Percentiles rank a stretch among this genome's conserved stretches.
These are phyloP conservation scores for Oophaga sylvatica DNA, from an alignment of 2,797 vertebrate genomes.

Conservation along the genomic window DNA sequence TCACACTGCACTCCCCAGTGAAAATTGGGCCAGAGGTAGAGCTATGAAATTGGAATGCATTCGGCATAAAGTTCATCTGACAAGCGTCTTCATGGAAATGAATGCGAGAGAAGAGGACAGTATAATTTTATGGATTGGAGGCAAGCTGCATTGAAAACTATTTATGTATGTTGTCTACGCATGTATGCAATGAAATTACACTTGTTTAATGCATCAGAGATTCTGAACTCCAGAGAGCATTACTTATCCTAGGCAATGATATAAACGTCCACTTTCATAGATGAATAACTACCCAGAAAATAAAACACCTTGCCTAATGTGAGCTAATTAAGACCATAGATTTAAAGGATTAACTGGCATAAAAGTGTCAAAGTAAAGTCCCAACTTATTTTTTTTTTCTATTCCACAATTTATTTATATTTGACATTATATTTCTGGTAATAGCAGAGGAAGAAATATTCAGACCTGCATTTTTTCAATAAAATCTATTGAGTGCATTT, in stretches of 20 bases:
- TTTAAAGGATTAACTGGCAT: slow-evolving; percentile 65
- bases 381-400: slow-evolving; percentile 50
- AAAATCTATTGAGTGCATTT: not conserved
- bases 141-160: slow-evolving; percentile 57
- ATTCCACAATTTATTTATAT: slow-evolving; percentile 6
- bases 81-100: slow-evolving; percentile 58
- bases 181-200: slow-evolving; percentile 62
- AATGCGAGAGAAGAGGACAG: slow-evolving; percentile 40
- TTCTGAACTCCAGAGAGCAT: slow-evolving; percentile 61
- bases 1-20: slow-evolving; percentile 68
- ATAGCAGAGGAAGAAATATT: not conserved
- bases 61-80: slow-evolving; percentile 66
- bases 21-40: slow-evolving; percentile 65
- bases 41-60: slow-evolving; percentile 66
- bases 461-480: not conserved
- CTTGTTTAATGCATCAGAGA: slow-evolving; percentile 63
- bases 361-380: slow-evolving; percentile 63
- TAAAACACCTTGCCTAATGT: slow-evolving; percentile 66
- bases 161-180: slow-evolving; percentile 60
- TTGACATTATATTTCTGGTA: not conserved
- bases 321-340: slow-evolving; percentile 68
- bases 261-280: slow-evolving; percentile 67
- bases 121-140: slow-evolving; percentile 60
- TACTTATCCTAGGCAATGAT: slow-evolving; percentile 65
- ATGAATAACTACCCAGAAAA: slow-evolving; percentile 58